Conservation (phyloP, 64 coral and sea anemone genomes). For the Astreopora myriophthalma region DNA sequence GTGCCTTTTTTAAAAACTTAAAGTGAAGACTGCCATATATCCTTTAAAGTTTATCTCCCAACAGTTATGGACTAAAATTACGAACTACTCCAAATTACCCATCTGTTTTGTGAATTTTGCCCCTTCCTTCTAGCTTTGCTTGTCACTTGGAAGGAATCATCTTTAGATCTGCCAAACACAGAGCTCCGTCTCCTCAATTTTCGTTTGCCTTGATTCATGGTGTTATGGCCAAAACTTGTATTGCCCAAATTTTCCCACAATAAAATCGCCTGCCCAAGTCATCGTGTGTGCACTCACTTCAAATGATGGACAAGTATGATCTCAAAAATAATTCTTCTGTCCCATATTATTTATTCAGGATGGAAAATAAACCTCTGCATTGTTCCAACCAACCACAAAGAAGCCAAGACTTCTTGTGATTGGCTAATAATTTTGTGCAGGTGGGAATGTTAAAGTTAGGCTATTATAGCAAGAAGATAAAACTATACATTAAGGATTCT, state of each 20-base stretch:
- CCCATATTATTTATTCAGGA: slow-evolving; percentile 6
- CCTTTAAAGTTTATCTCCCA: too few relatives aligned
- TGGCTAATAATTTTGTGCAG: background rate
- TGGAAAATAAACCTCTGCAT: background rate
- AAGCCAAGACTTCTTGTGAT: background rate
- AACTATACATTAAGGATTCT: background rate
- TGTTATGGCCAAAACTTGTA: background rate
- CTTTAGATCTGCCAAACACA: slow-evolving; percentile 28
- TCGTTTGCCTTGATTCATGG: slow-evolving; percentile 16
- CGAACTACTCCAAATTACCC: too few relatives aligned
- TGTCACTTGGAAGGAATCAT: slow-evolving; percentile 16
- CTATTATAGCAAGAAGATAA: background rate
- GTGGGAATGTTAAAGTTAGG: background rate
- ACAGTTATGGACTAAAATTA: too few relatives aligned
- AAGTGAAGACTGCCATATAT: too few relatives aligned
- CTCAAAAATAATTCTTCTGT: background rate
- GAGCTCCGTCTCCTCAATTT: background rate
- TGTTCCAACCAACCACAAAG: slow-evolving; percentile 11
- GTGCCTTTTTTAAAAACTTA: too few relatives aligned
- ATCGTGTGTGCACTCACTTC: background rate
- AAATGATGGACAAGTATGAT: background rate
- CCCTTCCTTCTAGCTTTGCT: slow-evolving; percentile 18
- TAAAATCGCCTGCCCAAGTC: background rate
- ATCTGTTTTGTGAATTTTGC: slow-evolving; percentile 31
- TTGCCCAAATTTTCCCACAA: background rate